Evolutionary conservation across 2,113 vertebrate genomes (phyloP), one percentile per base, ranked within the genome.

Genomic region (Ardeotis arabs): DNA sequence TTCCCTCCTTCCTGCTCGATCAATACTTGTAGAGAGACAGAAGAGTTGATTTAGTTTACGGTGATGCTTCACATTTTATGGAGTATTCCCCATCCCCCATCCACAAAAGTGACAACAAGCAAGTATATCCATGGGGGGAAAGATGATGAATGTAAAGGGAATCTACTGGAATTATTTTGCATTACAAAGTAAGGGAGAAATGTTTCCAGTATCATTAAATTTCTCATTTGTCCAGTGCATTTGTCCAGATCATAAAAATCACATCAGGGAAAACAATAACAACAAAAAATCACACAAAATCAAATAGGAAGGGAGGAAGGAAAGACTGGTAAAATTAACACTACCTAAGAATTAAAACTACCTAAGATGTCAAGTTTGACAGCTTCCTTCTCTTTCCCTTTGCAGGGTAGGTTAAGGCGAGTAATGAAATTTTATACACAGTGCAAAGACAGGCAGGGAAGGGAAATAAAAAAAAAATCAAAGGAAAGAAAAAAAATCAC

Each of bases 181-280:
- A 53, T 95, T 73, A 93, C 41, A 39, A 55, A 95, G 75, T 29
- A 87, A 31, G 12, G 50, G 21, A 91, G 84, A 93, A 94, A 95
- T 73, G 70, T 82, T 95, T 95, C 96, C 87, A 73, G 56, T 85
- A 79, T 47, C 58, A 82, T 95, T 95, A 97, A 78, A 96, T 96
- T 96, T 85, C 84, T 96, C 94, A 89, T 97, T 96, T 95, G 80
- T 69, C 74, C 63, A 52, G 23, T 39, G 75, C 25, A 45, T 87
- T 93, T 94, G 92, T 90, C 90, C 60, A 80, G 74, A 89, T 76
- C 64, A 17, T 31, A 86, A 93, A 52, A 84, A 82, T 91, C 68
- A 62, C 52, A 84, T 70, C n/a, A 62, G 16, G 14, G 22, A 53
- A 86, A 90, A 82, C 44, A 83, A 19, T 8, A 50, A 55, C 24